Evolutionary conservation across 1,140 invertebrate species (phyloP), one percentile per base, ranked within the genome.

Genomic region (Sycophila sp.): DNA sequence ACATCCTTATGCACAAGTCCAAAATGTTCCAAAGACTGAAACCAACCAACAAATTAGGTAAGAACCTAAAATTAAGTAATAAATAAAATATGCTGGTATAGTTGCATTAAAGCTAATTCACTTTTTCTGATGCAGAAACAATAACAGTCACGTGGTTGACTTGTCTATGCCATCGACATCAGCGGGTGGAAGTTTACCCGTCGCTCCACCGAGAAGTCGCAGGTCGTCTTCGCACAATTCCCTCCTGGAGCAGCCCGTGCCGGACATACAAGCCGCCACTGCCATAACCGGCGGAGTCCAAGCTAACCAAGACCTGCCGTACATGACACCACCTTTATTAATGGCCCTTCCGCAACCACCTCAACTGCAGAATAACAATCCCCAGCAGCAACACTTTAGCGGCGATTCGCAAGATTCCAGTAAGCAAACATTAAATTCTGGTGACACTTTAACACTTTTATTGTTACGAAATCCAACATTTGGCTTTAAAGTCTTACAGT

Each of bases 361-460:
- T 10, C 83, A 84, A 65, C 30, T 76, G 40, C 79, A 80, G 42
- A 75, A 78, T 65, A 81, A 77, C 36, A 79, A 49, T 76, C 81
- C 68, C 73, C 88, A 89, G 47, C 88, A 89, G 49, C 87, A 87
- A 28, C 90, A 94, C 81, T 95, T 94, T 77, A 94, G 93, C 78
- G 93, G 93, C 0, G 93, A 95, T 84, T 94, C 93, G 4, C 93
- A 94, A 71, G 94, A 95, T 84, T 95, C 92, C 47, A 94, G 92
- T 94, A 72, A 45, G 47, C 19, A 56, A 47, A 45, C 19, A 11
- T n/a, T n/a, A n/a, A n/a, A n/a, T n/a, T n/a, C n/a, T n/a, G n/a
- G n/a, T n/a, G n/a, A n/a, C n/a, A n/a, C n/a, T n/a, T n/a, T n/a
- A n/a, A n/a, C n/a, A n/a, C n/a, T n/a, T n/a, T n/a, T n/a, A n/a